These are phyloP conservation scores for Tetrapedia diversipes DNA, from an alignment of 2,888 invertebrate species.

Conservation along the genomic window DNA sequence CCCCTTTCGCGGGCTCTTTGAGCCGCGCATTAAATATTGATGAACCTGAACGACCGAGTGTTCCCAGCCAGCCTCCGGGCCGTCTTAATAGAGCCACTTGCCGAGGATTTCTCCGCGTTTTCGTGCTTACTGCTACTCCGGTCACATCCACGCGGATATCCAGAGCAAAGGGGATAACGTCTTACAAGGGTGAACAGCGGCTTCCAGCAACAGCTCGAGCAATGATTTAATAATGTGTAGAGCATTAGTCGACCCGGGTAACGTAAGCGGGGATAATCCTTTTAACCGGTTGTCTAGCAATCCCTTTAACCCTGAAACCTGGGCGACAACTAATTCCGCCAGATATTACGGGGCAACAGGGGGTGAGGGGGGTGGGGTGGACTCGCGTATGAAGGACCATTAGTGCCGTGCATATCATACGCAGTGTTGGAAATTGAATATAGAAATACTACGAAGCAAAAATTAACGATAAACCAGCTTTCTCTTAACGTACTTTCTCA, in stretches of 20 bases:
- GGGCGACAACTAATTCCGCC: constrained; percentile 79
- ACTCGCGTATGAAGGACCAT: constrained; percentile 41
- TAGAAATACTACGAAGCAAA: no score
- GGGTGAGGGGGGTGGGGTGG: no score
- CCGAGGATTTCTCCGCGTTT: constrained; percentile 52
- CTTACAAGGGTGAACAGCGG: constrained; percentile 51
- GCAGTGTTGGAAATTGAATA: no score
- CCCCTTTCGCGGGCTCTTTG: constrained; percentile 46
- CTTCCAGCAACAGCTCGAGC: constrained; percentile 65
- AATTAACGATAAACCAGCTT: no score
- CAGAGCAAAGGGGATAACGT: constrained; percentile 44
- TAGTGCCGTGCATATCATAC: constrained; percentile 37
- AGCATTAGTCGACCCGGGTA: constrained; percentile 76
- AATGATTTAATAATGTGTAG: constrained; percentile 80
- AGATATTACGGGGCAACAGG: constrained; percentile 72
- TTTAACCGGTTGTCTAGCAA: constrained; percentile 81
- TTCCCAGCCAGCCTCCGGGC: constrained; percentile 1
- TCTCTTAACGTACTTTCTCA: no score
- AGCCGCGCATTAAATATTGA: constrained; percentile 53
- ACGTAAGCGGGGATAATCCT: constrained; percentile 80
- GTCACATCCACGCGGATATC: constrained; percentile 47
- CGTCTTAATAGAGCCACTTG: constrained; percentile 31
- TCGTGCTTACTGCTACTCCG: constrained; percentile 41
- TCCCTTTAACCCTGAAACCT: constrained; percentile 78
- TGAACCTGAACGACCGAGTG: constrained; percentile 47